These are phyloP conservation scores for Caradrina clavipalpis DNA, from an alignment of 2,888 invertebrate genomes.

Conservation along the genomic window DNA sequence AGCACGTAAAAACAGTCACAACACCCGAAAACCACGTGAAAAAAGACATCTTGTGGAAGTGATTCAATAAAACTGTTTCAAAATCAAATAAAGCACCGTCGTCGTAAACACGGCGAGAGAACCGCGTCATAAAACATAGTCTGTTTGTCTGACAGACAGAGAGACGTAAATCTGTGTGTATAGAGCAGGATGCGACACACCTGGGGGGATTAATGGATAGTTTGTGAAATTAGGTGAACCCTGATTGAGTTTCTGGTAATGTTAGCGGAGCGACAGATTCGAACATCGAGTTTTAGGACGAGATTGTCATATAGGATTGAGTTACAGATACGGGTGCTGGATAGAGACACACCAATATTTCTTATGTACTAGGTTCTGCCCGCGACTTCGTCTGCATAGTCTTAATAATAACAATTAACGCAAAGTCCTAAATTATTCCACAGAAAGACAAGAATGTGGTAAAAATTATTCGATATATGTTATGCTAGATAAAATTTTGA, in stretches of 20 bases:
- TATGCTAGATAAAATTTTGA: no score
- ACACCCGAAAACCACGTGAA: constrained; percentile 44
- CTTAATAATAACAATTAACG: no score
- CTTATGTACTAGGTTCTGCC: no score
- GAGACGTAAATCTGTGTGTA: constrained; percentile 51
- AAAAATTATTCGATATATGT: no score
- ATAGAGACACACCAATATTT: no score
- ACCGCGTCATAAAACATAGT: constrained; percentile 48
- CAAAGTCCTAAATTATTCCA: no score
- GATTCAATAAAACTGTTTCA: constrained; percentile 39
- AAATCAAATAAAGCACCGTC: constrained; percentile 48
- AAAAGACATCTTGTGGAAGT: constrained; percentile 36
- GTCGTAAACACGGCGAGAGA: constrained; percentile 50
- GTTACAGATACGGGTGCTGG: not conserved
- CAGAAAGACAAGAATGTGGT: no score
- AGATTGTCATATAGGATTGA: not conserved
- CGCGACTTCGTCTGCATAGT: no score
- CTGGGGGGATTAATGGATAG: constrained; percentile 42
- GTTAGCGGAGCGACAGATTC: not conserved
- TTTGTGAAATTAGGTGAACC: constrained; percentile 24
- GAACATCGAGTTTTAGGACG: not conserved
- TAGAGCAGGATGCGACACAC: constrained; percentile 45
- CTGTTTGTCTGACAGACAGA: constrained; percentile 42
- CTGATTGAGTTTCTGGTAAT: constrained; percentile 29
- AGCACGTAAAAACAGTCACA: constrained; percentile 5